Evolutionary conservation across 2,888 invertebrate species (phyloP), one percentile per base, ranked within the genome.

Genomic region (Drosophila pegasa): DNA sequence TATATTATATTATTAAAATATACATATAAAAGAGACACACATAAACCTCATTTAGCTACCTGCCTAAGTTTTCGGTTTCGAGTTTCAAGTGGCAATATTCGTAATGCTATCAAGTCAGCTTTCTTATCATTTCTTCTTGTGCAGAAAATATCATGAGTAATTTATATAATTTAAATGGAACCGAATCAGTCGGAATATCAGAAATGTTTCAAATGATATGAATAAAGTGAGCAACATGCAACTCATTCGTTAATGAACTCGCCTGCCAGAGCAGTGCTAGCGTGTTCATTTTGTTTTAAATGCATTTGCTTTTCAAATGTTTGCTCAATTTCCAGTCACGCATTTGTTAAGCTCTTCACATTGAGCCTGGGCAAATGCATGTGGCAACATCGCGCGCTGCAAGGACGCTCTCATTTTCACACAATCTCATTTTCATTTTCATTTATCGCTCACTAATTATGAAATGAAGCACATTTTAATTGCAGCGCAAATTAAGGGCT

Each of bases 341-440:
- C 63, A 64, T 76, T 81, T 74, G 66, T 69, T 72, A 75, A 74
- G 82, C 71, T 71, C 71, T 80, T 75, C 72, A 75, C 56, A 10
- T 35, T 50, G 58, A 50, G 65, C 16, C 20, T 16, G 16, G n/a
- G 5, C 37, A 48, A 33, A 20, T 6, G 41, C 4, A 7, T 22
- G n/a, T 10, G 12, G 12, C 10, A 14, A 2, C 8, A 10, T 10
- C 8, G 22, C 10, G 31, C 6, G 27, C 38, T 5, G 22, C 64
- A 67, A 64, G 55, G 66, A 69, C 64, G 27, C 40, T 66, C 54
- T 54, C 54, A 29, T 43, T 50, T 25, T 61, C 61, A 27, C 3
- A 22, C 37, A 69, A 18, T 31, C 31, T 48, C 33, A 18, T 27
- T 52, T 18, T 52, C 51, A 27, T 62, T 75, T 82, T 72, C 78